Conservation (phyloP, 2,797 vertebrate species). For the Dallia pectoralis region DNA sequence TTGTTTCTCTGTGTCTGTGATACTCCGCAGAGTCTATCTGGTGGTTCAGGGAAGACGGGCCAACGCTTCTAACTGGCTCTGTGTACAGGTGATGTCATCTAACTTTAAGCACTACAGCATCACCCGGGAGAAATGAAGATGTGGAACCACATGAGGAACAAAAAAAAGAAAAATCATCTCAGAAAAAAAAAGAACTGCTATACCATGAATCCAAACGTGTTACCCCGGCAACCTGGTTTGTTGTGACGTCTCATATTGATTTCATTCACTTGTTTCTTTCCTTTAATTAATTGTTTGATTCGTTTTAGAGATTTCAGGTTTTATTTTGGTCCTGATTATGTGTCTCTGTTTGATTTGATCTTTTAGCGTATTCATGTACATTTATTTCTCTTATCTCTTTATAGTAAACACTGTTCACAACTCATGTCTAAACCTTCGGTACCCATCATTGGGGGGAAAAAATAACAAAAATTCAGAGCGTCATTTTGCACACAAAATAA, state of each 20-base stretch:
- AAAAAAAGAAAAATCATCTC: slow-evolving; percentile 87
- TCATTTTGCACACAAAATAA: slow-evolving; percentile 70
- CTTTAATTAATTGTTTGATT: slow-evolving; percentile 72
- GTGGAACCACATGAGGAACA: slow-evolving; percentile 82
- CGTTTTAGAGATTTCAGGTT: slow-evolving; percentile 48
- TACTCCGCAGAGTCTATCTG: slow-evolving; percentile 85
- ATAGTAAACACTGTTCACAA: slow-evolving; percentile 82
- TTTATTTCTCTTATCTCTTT: slow-evolving; percentile 59
- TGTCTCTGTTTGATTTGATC: slow-evolving; percentile 53
- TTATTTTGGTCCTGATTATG: slow-evolving; percentile 45
- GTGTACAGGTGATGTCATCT: slow-evolving; percentile 89
- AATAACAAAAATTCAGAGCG: slow-evolving; percentile 51
- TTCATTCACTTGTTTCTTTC: slow-evolving; percentile 69
- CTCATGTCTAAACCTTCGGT: slow-evolving; percentile 78
- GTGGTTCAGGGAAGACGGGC: slow-evolving; percentile 92
- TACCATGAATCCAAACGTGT: slow-evolving; percentile 91
- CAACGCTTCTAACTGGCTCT: slow-evolving; percentile 94
- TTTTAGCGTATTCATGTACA: slow-evolving; percentile 57
- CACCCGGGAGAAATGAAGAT: slow-evolving; percentile 74
- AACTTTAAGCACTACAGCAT: slow-evolving; percentile 89
- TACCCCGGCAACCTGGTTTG: slow-evolving; percentile 83
- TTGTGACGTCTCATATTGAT: slow-evolving; percentile 72
- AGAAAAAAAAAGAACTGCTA: slow-evolving; percentile 87
- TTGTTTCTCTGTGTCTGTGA: slow-evolving; percentile 30
- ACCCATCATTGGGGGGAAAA: slow-evolving; percentile 58